These are phyloP conservation scores for Bos javanicus DNA, from an alignment of 2,113 vertebrate species.

Conservation along the genomic window DNA sequence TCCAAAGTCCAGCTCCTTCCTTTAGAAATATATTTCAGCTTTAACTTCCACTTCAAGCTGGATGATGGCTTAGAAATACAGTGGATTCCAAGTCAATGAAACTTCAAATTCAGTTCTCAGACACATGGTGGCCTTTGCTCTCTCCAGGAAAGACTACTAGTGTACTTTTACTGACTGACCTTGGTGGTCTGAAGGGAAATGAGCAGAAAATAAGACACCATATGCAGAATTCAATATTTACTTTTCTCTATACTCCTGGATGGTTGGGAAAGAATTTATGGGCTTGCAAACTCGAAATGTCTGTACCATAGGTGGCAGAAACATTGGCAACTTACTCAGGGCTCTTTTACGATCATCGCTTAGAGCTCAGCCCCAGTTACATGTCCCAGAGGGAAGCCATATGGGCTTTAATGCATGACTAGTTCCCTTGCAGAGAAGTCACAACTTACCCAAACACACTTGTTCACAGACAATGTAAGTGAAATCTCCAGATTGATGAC, in stretches of 20 bases:
- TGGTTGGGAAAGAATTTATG: not conserved
- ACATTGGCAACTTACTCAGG: slow-evolving; percentile 19
- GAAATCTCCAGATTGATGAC: slow-evolving; percentile 41
- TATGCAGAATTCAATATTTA: slow-evolving; percentile 23
- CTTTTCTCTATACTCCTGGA: not conserved
- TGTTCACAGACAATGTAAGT: slow-evolving; percentile 33
- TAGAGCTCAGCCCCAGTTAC: slow-evolving; percentile 2
- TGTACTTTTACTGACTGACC: slow-evolving; percentile 41
- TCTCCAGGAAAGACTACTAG: slow-evolving; percentile 54
- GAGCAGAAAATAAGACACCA: slow-evolving; percentile 44
- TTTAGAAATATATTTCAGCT: slow-evolving; percentile 57
- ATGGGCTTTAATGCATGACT: not conserved
- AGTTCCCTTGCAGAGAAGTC: slow-evolving; percentile 30
- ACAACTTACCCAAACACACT: slow-evolving; percentile 13
- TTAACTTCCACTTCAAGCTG: slow-evolving; percentile 58
- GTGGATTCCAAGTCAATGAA: not conserved
- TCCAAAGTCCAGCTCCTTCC: not conserved
- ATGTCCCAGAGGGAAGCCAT: slow-evolving; percentile 20
- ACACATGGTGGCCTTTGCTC: slow-evolving; percentile 45
- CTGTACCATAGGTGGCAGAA: not conserved
- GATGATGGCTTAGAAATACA: slow-evolving; percentile 43
- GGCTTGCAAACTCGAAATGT: slow-evolving; percentile 18
- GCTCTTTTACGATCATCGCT: not conserved
- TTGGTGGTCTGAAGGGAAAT: slow-evolving; percentile 51
- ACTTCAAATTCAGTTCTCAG: not conserved